These are phyloP conservation scores for Gymnocypris eckloni DNA, from an alignment of 2,797 vertebrate genomes.

Conservation along the genomic window DNA sequence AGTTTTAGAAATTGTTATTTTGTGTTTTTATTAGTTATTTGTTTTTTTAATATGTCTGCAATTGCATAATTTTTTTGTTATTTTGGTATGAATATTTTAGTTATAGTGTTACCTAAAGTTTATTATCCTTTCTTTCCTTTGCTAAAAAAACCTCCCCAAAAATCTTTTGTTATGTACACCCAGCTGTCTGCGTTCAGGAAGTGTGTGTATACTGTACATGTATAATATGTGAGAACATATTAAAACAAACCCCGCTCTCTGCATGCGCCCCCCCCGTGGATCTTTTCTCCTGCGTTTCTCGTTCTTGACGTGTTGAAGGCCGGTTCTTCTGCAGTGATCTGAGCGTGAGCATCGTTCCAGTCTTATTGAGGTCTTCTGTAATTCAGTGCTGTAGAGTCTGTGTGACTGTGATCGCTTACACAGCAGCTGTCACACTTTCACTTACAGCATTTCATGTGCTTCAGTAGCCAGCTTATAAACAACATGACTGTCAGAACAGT, in stretches of 20 bases:
- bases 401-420: slow-evolving; percentile 4
- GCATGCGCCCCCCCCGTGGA: neutral
- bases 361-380: slow-evolving; percentile 3
- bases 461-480: neutral
- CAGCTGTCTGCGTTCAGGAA: too few relatives aligned
- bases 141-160: too few relatives aligned
- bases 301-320: neutral
- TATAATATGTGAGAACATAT: too few relatives aligned
- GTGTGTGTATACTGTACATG: too few relatives aligned
- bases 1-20: too few relatives aligned
- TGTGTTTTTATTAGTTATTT: too few relatives aligned
- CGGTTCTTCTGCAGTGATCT: neutral
- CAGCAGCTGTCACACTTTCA: neutral
- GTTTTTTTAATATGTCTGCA: too few relatives aligned
- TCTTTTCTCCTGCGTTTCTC: neutral
- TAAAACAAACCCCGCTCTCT: neutral
- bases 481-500: neutral
- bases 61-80: too few relatives aligned
- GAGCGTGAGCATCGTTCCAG: neutral
- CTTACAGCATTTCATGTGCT: neutral
- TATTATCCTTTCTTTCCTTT: too few relatives aligned
- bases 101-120: too few relatives aligned
- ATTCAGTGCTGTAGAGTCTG: neutral
- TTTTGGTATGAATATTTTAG: too few relatives aligned
- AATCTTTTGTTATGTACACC: too few relatives aligned